phyloP scores from a whole-genome alignment of 1,140 invertebrate genomes.

The Heterodera schachtii region DNA sequence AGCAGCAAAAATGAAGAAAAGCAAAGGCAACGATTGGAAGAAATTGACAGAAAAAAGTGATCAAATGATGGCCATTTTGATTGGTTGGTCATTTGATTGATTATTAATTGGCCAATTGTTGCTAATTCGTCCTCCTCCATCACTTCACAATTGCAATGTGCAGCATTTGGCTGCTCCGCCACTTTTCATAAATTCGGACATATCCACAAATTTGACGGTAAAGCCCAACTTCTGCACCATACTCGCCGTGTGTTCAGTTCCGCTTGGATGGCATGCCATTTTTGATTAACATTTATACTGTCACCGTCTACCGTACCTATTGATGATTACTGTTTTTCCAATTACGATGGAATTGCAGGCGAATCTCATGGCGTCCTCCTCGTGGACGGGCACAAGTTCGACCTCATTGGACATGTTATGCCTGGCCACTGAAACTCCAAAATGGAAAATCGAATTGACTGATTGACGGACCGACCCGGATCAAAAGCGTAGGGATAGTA shows the following conservation, averaged over 20 bases:
- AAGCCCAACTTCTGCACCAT: slow-evolving; percentile 53
- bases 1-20: no score
- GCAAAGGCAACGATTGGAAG: no score
- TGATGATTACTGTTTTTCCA: slow-evolving; percentile 61
- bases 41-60: no score
- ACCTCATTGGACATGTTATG: slow-evolving; percentile 64
- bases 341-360: slow-evolving; percentile 65
- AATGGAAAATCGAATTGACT: not conserved
- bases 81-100: no score
- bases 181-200: slow-evolving; percentile 65
- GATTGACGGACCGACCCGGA: not conserved
- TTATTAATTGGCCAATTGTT: no score
- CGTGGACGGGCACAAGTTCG: slow-evolving; percentile 54
- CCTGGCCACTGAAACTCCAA: slow-evolving; percentile 42
- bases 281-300: not conserved
- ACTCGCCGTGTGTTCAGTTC: slow-evolving; percentile 59
- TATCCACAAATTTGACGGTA: slow-evolving; percentile 59
- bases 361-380: slow-evolving; percentile 58
- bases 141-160: slow-evolving; percentile 50
- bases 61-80: no score
- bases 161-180: slow-evolving; percentile 64
- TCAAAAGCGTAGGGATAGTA: slow-evolving; percentile 65
- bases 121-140: no score
- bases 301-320: slow-evolving; percentile 19
- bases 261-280: not conserved